Evolutionary conservation across 1,140 invertebrate genomes (phyloP).

Genomic region (Conus betulinus): DNA sequence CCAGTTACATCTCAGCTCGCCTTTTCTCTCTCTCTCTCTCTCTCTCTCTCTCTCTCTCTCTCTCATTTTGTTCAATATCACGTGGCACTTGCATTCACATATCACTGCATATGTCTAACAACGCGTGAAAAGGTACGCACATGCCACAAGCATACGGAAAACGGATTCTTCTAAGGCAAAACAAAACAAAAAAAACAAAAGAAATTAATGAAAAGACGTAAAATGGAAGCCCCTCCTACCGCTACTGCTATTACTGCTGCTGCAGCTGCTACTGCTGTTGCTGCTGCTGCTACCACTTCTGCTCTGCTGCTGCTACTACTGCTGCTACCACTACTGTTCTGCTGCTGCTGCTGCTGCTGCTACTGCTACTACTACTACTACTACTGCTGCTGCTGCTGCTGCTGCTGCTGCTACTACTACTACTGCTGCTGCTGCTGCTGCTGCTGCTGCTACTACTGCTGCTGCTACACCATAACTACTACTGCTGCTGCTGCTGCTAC

Average conservation of each 20-base stretch:
- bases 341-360: not conserved
- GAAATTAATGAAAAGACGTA: no score
- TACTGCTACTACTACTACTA: no score
- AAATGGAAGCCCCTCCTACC: not conserved
- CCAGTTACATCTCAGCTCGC: no score
- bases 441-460: not conserved
- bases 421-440: not conserved
- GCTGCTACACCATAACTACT: constrained; percentile 8
- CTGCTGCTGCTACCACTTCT: not conserved
- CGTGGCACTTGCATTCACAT: no score
- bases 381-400: not conserved
- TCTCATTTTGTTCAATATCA: no score
- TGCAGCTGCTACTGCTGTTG: not conserved
- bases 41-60: no score
- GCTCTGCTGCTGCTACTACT: not conserved
- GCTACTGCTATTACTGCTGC: not conserved
- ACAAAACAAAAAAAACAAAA: no score
- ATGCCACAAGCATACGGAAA: no score
- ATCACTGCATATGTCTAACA: no score
- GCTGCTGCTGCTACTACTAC: not conserved
- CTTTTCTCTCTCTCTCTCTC: no score
- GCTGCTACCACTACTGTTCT: not conserved
- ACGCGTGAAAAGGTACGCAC: no score
- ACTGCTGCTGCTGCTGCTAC: not conserved
- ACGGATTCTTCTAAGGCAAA: no score